Evolutionary conservation across 2,797 vertebrate genomes (phyloP).

Genomic region (Macroramphosus scolopax): DNA sequence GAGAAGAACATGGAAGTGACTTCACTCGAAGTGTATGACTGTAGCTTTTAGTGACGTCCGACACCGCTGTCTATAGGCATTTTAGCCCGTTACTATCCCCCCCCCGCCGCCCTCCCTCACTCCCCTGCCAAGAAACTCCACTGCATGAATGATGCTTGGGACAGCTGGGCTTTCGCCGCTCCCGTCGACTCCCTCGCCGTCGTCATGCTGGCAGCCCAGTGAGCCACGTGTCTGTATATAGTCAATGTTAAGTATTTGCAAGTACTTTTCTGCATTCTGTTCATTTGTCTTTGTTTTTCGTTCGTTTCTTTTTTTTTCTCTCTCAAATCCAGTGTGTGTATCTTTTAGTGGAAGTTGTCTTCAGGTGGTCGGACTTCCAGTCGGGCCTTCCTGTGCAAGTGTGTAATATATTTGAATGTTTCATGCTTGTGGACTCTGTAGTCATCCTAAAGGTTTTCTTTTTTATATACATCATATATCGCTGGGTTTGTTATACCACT

Average conservation of each 20-base stretch:
- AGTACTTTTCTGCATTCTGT: conserved; percentile 77
- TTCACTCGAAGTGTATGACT: conserved; percentile 78
- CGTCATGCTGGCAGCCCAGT: conserved; percentile 80
- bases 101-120: too few species aligned
- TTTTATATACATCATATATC: conserved; percentile 65
- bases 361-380: conserved; percentile 65
- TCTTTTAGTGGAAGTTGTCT: conserved; percentile 76
- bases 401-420: conserved; percentile 86
- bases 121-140: conserved; percentile 67
- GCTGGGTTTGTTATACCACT: conserved; percentile 83
- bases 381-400: conserved; percentile 69
- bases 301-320: conserved; percentile 29
- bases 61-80: conserved; percentile 90
- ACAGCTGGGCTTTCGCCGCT: conserved; percentile 79
- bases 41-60: conserved; percentile 84
- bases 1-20: too few species aligned
- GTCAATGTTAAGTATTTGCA: conserved; percentile 92
- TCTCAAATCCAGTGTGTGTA: conserved; percentile 66
- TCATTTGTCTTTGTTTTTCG: conserved; percentile 60
- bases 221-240: conserved; percentile 91
- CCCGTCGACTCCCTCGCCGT: conserved; percentile 66
- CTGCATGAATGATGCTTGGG: conserved; percentile 93
- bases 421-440: conserved; percentile 76
- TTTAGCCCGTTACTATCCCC: conserved; percentile 62
- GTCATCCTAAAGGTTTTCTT: conserved; percentile 45